phyloP scores from a whole-genome alignment of 2,888 invertebrate species.

The Sarcophaga caerulescens region DNA sequence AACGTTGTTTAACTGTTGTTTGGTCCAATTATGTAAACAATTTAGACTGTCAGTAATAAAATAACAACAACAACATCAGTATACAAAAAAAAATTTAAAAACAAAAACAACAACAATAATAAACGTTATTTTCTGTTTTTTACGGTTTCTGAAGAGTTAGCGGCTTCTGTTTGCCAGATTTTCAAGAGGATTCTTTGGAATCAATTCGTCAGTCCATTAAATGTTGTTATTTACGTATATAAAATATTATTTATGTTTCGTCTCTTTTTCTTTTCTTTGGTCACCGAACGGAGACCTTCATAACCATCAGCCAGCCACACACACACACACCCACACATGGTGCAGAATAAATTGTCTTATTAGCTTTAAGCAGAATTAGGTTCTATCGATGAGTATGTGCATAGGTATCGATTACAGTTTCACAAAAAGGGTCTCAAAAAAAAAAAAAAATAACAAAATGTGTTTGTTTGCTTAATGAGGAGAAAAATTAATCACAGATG shows the following conservation, averaged over 20 bases:
- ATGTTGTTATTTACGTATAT: slow-evolving; percentile 2
- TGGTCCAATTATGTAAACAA: slow-evolving; percentile 65
- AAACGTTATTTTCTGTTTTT: neutral
- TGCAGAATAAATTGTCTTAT: neutral
- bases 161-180: slow-evolving; percentile 63
- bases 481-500: slow-evolving; percentile 43
- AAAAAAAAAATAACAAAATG: neutral
- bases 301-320: no score
- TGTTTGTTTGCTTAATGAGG: slow-evolving; percentile 34
- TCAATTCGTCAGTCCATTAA: slow-evolving; percentile 11
- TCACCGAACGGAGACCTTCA: no score
- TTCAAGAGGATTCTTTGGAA: slow-evolving; percentile 44
- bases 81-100: slow-evolving; percentile 1
- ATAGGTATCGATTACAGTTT: neutral
- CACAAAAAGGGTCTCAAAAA: neutral
- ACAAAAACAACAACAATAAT: slow-evolving; percentile 32
- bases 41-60: slow-evolving; percentile 54
- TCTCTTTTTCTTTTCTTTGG: neutral
- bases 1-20: slow-evolving; percentile 61
- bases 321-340: no score
- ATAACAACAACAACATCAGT: slow-evolving; percentile 20
- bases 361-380: slow-evolving; percentile 1
- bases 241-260: slow-evolving; percentile 6
- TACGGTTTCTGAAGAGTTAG: slow-evolving; percentile 27
- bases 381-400: no score